Evolutionary conservation across 2,113 vertebrate species (phyloP).

Genomic region (Tachycineta bicolor): DNA sequence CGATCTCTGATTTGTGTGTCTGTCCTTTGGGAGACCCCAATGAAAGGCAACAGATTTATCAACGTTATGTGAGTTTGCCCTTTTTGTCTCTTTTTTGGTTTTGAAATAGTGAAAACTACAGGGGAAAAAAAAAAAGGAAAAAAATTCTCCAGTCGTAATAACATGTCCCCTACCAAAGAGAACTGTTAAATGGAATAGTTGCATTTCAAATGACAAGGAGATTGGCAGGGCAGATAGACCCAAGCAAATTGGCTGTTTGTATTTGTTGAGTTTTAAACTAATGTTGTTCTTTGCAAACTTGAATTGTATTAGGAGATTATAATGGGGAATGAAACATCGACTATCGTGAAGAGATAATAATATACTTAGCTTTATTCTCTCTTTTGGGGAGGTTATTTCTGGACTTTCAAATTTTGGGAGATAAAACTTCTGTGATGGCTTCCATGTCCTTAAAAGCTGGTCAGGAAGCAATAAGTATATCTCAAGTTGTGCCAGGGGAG

Average conservation of each 20-base stretch:
- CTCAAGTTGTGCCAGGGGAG: background rate
- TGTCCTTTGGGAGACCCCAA: conserved; percentile 81
- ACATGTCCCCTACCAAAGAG: background rate
- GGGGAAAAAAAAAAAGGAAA: background rate
- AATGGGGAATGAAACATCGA: background rate
- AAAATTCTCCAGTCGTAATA: background rate
- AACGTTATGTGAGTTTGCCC: conserved; percentile 83
- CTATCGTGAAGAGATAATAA: background rate
- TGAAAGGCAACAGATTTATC: conserved; percentile 75
- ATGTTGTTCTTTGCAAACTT: background rate
- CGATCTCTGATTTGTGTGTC: conserved; percentile 84
- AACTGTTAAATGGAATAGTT: background rate
- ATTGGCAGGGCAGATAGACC: background rate
- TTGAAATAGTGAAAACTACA: background rate
- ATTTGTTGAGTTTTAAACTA: conserved; percentile 18
- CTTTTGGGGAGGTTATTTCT: background rate
- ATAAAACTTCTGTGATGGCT: background rate
- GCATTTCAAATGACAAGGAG: background rate
- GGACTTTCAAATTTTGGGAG: background rate
- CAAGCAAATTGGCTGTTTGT: background rate
- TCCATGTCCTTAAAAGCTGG: background rate
- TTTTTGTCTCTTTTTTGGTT: background rate
- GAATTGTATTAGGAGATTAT: background rate
- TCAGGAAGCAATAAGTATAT: background rate
- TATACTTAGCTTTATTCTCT: background rate